phyloP scores from a whole-genome alignment of 1,140 invertebrate genomes.

The Hydropsyche tenuis region DNA sequence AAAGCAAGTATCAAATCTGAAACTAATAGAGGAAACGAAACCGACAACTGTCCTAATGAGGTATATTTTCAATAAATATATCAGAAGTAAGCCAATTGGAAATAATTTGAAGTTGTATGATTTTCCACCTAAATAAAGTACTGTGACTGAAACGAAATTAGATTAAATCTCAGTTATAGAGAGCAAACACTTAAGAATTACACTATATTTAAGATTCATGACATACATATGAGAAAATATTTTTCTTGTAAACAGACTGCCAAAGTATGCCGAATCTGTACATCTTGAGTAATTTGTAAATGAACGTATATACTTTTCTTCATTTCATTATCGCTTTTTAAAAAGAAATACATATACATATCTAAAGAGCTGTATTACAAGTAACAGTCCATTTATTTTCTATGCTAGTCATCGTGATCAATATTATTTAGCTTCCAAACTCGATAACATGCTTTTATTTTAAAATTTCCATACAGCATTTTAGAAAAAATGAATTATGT shows the following conservation, averaged over 20 bases:
- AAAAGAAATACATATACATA: too few relatives aligned
- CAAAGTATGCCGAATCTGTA: too few relatives aligned
- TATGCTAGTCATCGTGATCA: not conserved
- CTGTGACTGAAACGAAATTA: not conserved
- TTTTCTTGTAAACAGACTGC: not conserved
- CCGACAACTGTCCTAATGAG: conserved; percentile 25
- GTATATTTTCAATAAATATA: conserved; percentile 23
- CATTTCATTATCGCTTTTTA: too few relatives aligned
- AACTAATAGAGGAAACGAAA: conserved; percentile 16
- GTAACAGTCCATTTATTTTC: conserved; percentile 1
- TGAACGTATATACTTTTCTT: too few relatives aligned
- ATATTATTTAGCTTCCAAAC: not conserved
- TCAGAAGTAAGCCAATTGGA: not conserved
- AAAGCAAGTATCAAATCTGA: conserved; percentile 22
- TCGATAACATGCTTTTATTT: not conserved
- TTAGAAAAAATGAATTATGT: too few relatives aligned
- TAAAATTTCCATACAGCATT: too few relatives aligned
- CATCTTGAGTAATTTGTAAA: too few relatives aligned
- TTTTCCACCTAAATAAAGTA: not conserved
- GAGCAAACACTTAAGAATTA: conserved; percentile 26
- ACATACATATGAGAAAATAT: conserved; percentile 20
- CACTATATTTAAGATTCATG: conserved; percentile 1
- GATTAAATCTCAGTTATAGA: conserved; percentile 5
- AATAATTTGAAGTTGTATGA: conserved; percentile 2
- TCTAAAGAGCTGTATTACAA: not conserved